A percentile compares a stretch with the other conserved stretches of the same genome.
Conservation (phyloP, 1,140 invertebrate genomes). For the Halesus radiatus region DNA sequence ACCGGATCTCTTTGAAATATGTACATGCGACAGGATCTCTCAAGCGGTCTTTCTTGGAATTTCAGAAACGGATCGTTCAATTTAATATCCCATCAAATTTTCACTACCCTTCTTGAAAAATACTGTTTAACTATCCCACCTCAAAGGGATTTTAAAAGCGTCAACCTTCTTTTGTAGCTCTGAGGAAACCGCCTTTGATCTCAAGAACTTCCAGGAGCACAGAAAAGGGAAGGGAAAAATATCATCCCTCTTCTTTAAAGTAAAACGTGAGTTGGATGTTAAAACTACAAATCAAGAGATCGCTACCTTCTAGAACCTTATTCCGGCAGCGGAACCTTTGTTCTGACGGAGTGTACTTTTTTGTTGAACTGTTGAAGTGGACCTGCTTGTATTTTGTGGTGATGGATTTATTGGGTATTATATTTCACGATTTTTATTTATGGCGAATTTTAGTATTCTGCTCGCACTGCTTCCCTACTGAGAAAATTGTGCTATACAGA, state of each 20-base stretch:
- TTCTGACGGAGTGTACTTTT: background rate
- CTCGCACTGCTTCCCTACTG: too few relatives aligned
- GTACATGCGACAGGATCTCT: too few relatives aligned
- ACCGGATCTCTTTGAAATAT: too few relatives aligned
- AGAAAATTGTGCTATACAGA: too few relatives aligned
- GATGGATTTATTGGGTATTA: too few relatives aligned
- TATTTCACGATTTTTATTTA: too few relatives aligned
- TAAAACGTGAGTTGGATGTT: conserved; percentile 44
- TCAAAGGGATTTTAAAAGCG: conserved; percentile 33
- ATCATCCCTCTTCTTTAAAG: conserved; percentile 43
- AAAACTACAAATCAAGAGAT: conserved; percentile 51
- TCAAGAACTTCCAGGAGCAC: conserved; percentile 2
- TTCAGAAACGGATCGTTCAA: too few relatives aligned
- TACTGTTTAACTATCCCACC: conserved; percentile 19
- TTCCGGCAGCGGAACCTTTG: background rate
- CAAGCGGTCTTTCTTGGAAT: too few relatives aligned
- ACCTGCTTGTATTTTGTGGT: too few relatives aligned
- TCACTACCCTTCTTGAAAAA: conserved; percentile 4
- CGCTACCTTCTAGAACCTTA: conserved; percentile 10
- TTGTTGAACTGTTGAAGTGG: too few relatives aligned
- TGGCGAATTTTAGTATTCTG: too few relatives aligned
- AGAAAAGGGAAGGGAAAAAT: conserved; percentile 30
- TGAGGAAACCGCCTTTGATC: conserved; percentile 19
- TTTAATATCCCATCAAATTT: background rate
- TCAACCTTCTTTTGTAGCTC: conserved; percentile 18